Base-by-base conservation (phyloP, 1,140 invertebrate genomes). In the Zaprionus davidi region DNA sequence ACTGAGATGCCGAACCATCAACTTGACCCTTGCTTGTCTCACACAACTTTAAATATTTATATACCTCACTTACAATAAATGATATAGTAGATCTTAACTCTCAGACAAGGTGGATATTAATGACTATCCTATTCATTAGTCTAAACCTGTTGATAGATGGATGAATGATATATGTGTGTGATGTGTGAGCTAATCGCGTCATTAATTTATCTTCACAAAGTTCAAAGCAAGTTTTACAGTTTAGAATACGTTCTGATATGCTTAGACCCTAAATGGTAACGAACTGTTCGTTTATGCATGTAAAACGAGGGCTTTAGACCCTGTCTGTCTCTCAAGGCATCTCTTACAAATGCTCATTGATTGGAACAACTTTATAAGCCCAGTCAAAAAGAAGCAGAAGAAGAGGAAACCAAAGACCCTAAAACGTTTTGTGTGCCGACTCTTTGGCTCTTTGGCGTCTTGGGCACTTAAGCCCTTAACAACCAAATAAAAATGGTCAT, bases 401-500 rank as follows among this genome's bases (percentile, higher is more conserved):
- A 67, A 46, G 31, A 53, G 20, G 20, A 55, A 55, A 55, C 22
- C 5, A 26, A 26, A 53, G 15, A 51, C 17, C 13, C 17, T 9
- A 24, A 24, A 24, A 22, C 58, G 56, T 64, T 68, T 68, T 58
- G 57, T 49, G 53, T 60, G 44, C 31, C 55, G 26, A 28, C 28
- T 60, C 20, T 28, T 26, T 38, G 31, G 49, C 51, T 46, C 49
- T 34, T 64, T 49, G 17, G 28, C 36, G 36, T 64, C 41, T 68
- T 78, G 69, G 67, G 79, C 83, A 74, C 79, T 82, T 74, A 87
- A 87, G 76, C 79, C 76, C 63, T 87, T 86, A 71, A 79, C 68
- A 86, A 86, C 70, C 56, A 60, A 60, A 73, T 79, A 86, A 82
- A 77, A 76, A 70, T 44, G 68, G 55, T 67, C 71, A 76, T 82